Conservation (phyloP, 2,888 invertebrate genomes). For the Protodeltote pygarga region DNA sequence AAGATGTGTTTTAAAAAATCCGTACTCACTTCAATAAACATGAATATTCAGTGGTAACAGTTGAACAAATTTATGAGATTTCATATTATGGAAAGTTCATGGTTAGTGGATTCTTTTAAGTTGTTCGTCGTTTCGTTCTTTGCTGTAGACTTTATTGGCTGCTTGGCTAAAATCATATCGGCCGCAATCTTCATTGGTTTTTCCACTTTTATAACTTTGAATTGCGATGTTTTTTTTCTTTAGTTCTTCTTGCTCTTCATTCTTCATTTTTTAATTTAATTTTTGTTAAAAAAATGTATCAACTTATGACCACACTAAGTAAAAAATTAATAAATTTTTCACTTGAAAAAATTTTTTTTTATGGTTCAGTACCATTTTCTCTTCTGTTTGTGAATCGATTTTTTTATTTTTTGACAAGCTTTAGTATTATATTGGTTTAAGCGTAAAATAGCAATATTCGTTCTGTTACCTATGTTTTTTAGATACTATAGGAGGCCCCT, state of each 20-base stretch:
- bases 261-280: neutral
- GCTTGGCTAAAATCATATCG: neutral
- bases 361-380: no score
- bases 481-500: no score
- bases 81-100: neutral
- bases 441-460: no score
- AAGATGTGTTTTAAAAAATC: slow-evolving; percentile 39
- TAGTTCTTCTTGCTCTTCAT: neutral
- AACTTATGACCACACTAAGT: no score
- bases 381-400: no score
- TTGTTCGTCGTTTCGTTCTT: neutral
- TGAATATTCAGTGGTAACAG: slow-evolving; percentile 11
- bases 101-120: neutral
- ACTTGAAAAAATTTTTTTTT: no score
- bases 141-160: neutral
- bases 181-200: neutral
- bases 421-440: no score
- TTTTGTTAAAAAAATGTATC: no score
- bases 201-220: neutral
- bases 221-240: neutral
- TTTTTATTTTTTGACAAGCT: no score
- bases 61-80: neutral
- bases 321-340: no score
- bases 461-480: no score
- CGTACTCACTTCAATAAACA: slow-evolving; percentile 27